A percentile compares a stretch with the other conserved stretches of the same genome.
phyloP scores from a whole-genome alignment of 2,797 vertebrate species.

The Notoglanidium macrostoma region DNA sequence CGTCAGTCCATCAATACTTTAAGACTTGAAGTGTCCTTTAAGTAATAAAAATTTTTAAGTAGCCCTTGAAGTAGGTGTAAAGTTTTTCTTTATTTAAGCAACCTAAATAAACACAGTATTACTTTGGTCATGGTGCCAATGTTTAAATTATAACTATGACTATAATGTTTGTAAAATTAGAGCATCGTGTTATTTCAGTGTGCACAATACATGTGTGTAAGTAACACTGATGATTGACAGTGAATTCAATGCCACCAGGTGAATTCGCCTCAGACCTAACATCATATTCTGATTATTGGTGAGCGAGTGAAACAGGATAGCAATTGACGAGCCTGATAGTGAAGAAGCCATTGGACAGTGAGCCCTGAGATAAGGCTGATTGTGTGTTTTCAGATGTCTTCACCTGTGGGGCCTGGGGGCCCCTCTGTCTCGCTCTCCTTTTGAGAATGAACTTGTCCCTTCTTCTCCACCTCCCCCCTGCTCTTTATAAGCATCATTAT shows the following conservation, averaged over 20 bases:
- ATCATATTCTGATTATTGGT: conserved; percentile 60
- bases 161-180: conserved; percentile 58
- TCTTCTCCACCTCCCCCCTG: conserved; percentile 30
- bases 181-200: conserved; percentile 50
- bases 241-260: conserved; percentile 32
- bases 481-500: conserved; percentile 59
- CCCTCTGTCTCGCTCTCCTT: conserved; percentile 39
- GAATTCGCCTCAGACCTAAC: conserved; percentile 31
- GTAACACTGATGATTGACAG: conserved; percentile 41
- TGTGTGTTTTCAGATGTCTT: conserved; percentile 57
- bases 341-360: conserved; percentile 51
- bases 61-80: neutral
- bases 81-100: neutral
- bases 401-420: conserved; percentile 48
- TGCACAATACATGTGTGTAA: conserved; percentile 34
- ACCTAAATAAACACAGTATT: neutral
- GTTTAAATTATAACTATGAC: conserved; percentile 49
- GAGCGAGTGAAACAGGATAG: conserved; percentile 57
- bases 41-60: too few relatives aligned
- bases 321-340: conserved; percentile 54
- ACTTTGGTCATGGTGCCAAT: neutral
- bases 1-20: too few relatives aligned
- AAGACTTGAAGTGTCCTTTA: too few relatives aligned
- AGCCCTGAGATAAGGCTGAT: conserved; percentile 55
- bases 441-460: conserved; percentile 35